These are phyloP conservation scores for Hydropsyche tenuis DNA, from an alignment of 1,140 invertebrate species.

Conservation along the genomic window DNA sequence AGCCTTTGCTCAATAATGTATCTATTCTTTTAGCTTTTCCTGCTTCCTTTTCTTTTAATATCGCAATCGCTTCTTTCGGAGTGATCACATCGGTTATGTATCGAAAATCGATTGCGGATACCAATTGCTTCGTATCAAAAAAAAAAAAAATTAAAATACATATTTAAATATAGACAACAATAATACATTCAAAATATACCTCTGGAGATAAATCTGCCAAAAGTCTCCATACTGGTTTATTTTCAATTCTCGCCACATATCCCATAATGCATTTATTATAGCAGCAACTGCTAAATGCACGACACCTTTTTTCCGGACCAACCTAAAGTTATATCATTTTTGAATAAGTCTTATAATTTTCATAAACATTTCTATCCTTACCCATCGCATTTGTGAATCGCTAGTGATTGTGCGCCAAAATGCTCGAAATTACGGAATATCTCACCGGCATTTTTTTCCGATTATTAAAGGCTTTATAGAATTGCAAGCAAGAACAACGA, in stretches of 20 bases:
- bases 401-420: conserved; percentile 85
- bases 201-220: conserved; percentile 84
- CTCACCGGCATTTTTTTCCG: conserved; percentile 66
- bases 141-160: background rate
- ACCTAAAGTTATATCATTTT: conserved; percentile 64
- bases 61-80: conserved; percentile 77
- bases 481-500: conserved; percentile 79
- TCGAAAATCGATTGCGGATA: conserved; percentile 87
- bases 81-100: conserved; percentile 82
- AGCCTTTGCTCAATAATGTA: conserved; percentile 67
- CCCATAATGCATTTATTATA: conserved; percentile 89
- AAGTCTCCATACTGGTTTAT: conserved; percentile 88
- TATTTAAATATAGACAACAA: background rate
- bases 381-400: conserved; percentile 91
- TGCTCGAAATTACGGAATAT: conserved; percentile 79
- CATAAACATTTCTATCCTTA: conserved; percentile 53
- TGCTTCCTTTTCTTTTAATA: conserved; percentile 69
- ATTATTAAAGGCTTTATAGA: conserved; percentile 73
- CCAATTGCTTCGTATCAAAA: conserved; percentile 61
- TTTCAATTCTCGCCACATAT: conserved; percentile 83
- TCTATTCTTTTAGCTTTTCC: conserved; percentile 69
- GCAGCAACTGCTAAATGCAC: conserved; percentile 88
- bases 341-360: background rate
- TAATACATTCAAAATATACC: conserved; percentile 50
- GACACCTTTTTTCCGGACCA: conserved; percentile 91